Evolutionary conservation across 2,888 invertebrate genomes (phyloP).

Genomic region (Adelognathus sp.): DNA sequence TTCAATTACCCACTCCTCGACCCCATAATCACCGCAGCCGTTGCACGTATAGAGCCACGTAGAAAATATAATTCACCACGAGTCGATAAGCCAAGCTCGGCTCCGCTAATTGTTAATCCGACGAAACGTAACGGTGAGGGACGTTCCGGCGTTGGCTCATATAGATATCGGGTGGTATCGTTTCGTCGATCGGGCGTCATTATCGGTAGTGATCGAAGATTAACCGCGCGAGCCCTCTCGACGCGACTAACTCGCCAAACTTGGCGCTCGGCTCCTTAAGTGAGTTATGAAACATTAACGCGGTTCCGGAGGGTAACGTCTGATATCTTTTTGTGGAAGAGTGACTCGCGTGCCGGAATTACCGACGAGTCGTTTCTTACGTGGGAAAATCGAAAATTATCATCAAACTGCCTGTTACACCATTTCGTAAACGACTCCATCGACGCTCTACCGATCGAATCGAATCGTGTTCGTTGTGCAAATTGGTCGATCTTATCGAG

Average conservation of each 20-base stretch:
- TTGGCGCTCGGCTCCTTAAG: conserved; percentile 7
- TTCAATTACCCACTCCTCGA: not conserved
- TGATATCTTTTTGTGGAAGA: conserved; percentile 26
- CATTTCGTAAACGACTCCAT: not conserved
- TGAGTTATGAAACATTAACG: conserved; percentile 59
- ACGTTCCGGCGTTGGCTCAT: no score
- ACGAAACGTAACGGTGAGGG: conserved; percentile 1
- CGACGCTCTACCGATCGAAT: not conserved
- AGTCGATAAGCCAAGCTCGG: conserved; percentile 31
- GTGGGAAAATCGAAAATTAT: not conserved
- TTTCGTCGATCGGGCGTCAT: conserved; percentile 55
- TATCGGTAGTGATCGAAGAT: conserved; percentile 64
- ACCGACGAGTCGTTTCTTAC: not conserved
- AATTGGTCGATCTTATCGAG: not conserved
- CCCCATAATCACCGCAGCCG: not conserved
- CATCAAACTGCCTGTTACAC: not conserved
- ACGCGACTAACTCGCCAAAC: conserved; percentile 35
- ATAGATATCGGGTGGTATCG: conserved; percentile 22
- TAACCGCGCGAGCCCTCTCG: conserved; percentile 41
- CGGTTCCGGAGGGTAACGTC: conserved; percentile 44
- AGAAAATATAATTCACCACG: conserved; percentile 24
- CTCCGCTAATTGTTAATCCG: conserved; percentile 49
- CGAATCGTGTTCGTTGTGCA: not conserved
- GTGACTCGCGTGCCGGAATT: not conserved
- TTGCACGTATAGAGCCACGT: not conserved